Evolutionary conservation across 2,888 invertebrate species (phyloP).

Genomic region (Colostygia pectinataria): DNA sequence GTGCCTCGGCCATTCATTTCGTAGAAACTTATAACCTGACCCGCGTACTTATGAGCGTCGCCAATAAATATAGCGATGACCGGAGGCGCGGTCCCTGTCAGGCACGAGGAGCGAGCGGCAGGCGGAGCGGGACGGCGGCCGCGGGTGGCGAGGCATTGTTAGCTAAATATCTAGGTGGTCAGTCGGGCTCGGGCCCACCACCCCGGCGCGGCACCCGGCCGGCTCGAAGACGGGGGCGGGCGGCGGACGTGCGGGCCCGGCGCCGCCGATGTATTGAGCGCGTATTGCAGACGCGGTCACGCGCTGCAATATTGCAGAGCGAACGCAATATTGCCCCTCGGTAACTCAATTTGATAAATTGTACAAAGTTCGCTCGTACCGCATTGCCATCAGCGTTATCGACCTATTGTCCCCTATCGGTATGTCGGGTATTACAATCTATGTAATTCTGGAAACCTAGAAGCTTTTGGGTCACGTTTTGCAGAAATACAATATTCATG

Average conservation of each 20-base stretch:
- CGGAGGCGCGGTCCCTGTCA: conserved; percentile 73
- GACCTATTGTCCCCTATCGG: conserved; percentile 50
- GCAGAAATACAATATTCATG: conserved; percentile 5
- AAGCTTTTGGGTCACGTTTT: conserved; percentile 4
- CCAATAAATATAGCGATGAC: conserved; percentile 83
- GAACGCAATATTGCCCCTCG: conserved; percentile 76
- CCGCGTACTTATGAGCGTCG: conserved; percentile 83
- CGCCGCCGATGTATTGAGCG: conserved; percentile 83
- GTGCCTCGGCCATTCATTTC: conserved; percentile 81
- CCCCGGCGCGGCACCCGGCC: conserved; percentile 4
- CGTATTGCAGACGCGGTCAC: conserved; percentile 83
- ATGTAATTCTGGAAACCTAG: conserved; percentile 13
- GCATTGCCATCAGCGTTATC: conserved; percentile 64
- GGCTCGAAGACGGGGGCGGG: conserved; percentile 56
- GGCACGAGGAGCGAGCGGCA: conserved; percentile 38
- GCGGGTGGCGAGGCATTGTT: conserved; percentile 77
- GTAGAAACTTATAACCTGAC: conserved; percentile 83
- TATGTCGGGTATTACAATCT: conserved; percentile 13
- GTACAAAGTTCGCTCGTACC: conserved; percentile 75
- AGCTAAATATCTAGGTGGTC: conserved; percentile 83
- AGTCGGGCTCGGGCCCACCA: conserved; percentile 61
- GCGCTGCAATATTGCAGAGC: conserved; percentile 79
- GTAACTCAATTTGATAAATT: conserved; percentile 83
- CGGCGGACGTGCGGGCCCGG: conserved; percentile 75
- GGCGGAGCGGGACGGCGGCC: conserved; percentile 65